Base-by-base conservation (phyloP, 2,888 invertebrate genomes). In the Drosophila limbata region DNA sequence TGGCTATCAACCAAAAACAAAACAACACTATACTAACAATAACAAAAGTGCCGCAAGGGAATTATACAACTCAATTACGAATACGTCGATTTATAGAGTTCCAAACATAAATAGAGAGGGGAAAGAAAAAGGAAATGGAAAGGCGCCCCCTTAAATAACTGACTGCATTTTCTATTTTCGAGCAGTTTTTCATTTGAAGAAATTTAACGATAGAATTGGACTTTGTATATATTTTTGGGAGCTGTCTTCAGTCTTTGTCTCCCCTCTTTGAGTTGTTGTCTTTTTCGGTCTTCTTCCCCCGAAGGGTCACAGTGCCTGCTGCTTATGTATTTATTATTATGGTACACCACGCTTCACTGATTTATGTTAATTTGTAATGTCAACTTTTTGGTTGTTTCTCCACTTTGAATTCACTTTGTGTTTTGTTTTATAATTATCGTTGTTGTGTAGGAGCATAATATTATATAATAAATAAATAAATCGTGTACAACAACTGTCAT, bases 361-460 rank as follows among this genome's bases (percentile, higher is more conserved):
- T 90, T 85, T 89, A 90, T 85, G 87, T 88, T 88, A 88, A 80
- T 85, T 88, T 85, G 67, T 62, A 69, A 74, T 78, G 81, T 88
- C 84, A 86, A 86, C 76, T 70, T 65, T 48, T 19, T 19, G 52
- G 69, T 79, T 71, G 64, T 68, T 72, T 72, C 63, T 72, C 66
- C 51, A 62, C 64, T 50, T 64, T 21, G 33, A 47, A 40, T 57
- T 50, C 52, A 51, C 52, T 77, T 60, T 56, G 62, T 67, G 62
- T 63, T 60, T 60, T 53, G 63, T 76, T 69, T 75, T 31, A 21
- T 70, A 72, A 74, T 74, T 70, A 53, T 56, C 47, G 39, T 47
- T 40, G 39, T 25, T 68, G 48, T 40, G 57, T 60, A 61, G 45
- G 35, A 47, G 33, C 17, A 17, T 60, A 50, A 17, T 60, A 9